Base-by-base conservation (phyloP, 2,888 invertebrate species). In the Zygogramma bicolorata region DNA sequence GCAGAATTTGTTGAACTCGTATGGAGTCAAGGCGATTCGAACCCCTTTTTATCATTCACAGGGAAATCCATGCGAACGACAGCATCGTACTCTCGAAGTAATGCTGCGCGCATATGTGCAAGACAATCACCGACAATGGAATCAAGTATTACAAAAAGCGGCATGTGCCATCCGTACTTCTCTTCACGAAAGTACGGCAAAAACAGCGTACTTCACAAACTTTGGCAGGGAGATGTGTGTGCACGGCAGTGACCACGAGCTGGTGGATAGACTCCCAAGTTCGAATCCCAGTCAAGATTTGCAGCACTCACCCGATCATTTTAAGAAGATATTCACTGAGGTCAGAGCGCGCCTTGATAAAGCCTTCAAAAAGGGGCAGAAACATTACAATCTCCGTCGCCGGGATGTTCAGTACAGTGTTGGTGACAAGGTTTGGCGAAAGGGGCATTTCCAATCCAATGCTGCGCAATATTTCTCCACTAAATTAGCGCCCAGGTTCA, bases 21-120 rank as follows among this genome's bases (percentile, higher is more conserved):
- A 61, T 27, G 22, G 60, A 5, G 59, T 67, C 8, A 68, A 58
- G 18, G 25, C n/a, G 63, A 40, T 53, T n/a, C n/a, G n/a, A n/a
- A n/a, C 20, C 10, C 31, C 49, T 31, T 40, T 22, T 15, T 34
- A 60, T 31, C 15, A n/a, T 8, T 38, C 60, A 5, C 15, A 18
- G 7, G 20, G 18, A 4, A 63, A 63, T 40, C 59, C 60, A n/a
- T 38, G 53, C 13, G 0, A 81, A 80, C 0, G 83, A 83, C 65
- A 25, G 81, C 4, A 75, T 77, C 0, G 83, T 81, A 57, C 65
- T 0, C 20, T 84, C 3, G 82, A 83, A 65, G 81, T 81, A 0
- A 82, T 85, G 79, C 76, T 84, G 1, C 29, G 77, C 0, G 63
- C 81, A 2, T 83, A 77, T 60, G 73, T 83, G 0, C 59, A 42